Evolutionary conservation across 1,140 invertebrate species (phyloP), one percentile per base, ranked within the genome.

Genomic region (Platorchestia sp.): DNA sequence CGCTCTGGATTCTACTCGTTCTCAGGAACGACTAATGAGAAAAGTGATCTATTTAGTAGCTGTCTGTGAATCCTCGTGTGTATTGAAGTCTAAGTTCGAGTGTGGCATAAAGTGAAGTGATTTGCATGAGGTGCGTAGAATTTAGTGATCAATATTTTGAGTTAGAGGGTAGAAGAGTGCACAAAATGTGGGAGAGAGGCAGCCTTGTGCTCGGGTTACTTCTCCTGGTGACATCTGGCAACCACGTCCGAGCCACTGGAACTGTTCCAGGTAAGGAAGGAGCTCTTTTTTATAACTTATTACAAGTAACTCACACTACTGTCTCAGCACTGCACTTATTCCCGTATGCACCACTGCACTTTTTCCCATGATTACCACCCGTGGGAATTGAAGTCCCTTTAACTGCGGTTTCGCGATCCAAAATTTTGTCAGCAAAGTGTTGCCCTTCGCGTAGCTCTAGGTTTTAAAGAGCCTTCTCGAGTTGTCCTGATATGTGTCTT

Each of bases 71-170:
- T 44, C 40, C 44, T 40, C 10, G 36, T 44, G 43, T 93, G 7
- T 19, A 16, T 93, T 93, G 14, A n/a, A 44, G 40, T 19, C 91
- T 47, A 16, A 14, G 10, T 89, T 42, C 0, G n/a, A 89, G 87
- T 42, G 87, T 44, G 10, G 43, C 40, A 40, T 45, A 6, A 47
- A 93, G 91, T 93, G 91, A 93, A 47, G 89, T 91, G 89, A 91
- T 91, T 44, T 91, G 3, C 36, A 45, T 93, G 6, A 40, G 6
- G 45, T 93, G 43, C 40, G 3, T 93, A 93, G 44, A n/a, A 40
- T 47, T 45, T 6, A 93, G 43, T 93, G 43, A 47, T 45, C 91
- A 45, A 93, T 93, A 93, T 93, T 93, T 10, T n/a, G 44, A 93
- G 91, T 45, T 93, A 45, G 43, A 93, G 91, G 44, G 89, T 87